Percentiles rank a stretch among this genome's conserved stretches.
Conservation (phyloP, 2,113 vertebrate species). For the Austrofundulus limnaeus region DNA sequence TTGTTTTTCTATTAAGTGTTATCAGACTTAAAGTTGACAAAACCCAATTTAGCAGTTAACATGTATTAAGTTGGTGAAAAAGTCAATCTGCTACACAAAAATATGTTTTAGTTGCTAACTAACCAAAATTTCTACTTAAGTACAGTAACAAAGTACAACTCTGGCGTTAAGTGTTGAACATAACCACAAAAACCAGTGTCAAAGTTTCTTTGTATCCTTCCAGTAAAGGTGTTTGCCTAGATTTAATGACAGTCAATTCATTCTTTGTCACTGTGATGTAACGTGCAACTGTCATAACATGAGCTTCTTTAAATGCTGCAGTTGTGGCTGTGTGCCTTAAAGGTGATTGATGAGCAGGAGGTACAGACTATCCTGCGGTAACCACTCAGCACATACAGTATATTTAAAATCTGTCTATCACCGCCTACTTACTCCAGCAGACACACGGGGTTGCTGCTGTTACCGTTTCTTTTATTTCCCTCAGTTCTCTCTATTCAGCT, state of each 20-base stretch:
- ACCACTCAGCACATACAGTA: slow-evolving; percentile 31
- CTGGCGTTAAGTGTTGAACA: too few species aligned
- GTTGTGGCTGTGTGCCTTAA: slow-evolving; percentile 14
- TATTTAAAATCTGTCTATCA: slow-evolving; percentile 58
- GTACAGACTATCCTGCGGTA: slow-evolving; percentile 9
- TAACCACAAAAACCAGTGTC: too few species aligned
- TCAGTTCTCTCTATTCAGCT: slow-evolving; percentile 58
- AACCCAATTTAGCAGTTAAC: too few species aligned
- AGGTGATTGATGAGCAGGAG: slow-evolving; percentile 16
- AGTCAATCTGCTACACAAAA: too few species aligned
- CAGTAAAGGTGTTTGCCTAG: too few species aligned
- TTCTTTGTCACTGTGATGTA: slow-evolving; percentile 5
- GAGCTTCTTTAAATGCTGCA: slow-evolving; percentile 27
- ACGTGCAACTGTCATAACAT: not conserved
- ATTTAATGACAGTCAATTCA: not conserved
- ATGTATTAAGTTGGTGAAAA: too few species aligned
- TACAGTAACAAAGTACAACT: too few species aligned
- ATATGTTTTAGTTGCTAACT: too few species aligned
- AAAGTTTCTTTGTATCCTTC: too few species aligned
- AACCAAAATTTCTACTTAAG: too few species aligned
- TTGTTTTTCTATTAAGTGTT: too few species aligned
- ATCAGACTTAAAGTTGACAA: too few species aligned
- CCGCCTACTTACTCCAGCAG: slow-evolving; percentile 39
- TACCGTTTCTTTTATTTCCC: slow-evolving; percentile 49
- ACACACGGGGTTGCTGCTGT: slow-evolving; percentile 38